A percentile compares a stretch with the other conserved stretches of the same genome.
Evolutionary conservation across 2,888 invertebrate species (phyloP).

Genomic region (Pollenia amentaria): DNA sequence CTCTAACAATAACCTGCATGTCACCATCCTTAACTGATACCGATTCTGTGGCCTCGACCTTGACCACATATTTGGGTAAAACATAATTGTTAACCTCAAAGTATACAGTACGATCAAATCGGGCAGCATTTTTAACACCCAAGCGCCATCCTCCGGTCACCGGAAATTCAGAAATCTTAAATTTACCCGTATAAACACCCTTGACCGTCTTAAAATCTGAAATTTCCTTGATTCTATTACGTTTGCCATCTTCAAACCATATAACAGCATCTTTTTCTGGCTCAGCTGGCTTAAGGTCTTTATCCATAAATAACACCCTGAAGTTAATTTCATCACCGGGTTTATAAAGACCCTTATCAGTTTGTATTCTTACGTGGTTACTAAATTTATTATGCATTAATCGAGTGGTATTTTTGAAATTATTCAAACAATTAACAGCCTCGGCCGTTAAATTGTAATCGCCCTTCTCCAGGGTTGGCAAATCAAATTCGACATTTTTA

Average conservation of each 20-base stretch:
- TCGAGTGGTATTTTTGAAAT: constrained; percentile 90
- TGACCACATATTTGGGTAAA: constrained; percentile 95
- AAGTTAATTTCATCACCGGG: constrained; percentile 93
- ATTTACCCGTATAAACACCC: constrained; percentile 89
- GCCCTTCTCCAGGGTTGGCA: constrained; percentile 85
- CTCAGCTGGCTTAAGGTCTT: constrained; percentile 89
- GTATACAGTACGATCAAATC: constrained; percentile 78
- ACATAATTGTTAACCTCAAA: constrained; percentile 94
- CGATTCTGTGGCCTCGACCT: constrained; percentile 92
- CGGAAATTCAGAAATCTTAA: constrained; percentile 91
- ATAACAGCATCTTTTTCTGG: constrained; percentile 87
- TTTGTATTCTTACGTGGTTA: constrained; percentile 91
- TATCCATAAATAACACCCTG: constrained; percentile 86
- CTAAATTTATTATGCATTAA: constrained; percentile 86
- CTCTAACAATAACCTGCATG: constrained; percentile 89
- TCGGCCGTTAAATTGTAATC: constrained; percentile 90
- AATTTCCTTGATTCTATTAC: constrained; percentile 94
- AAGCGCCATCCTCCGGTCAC: constrained; percentile 95
- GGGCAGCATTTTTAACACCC: constrained; percentile 73
- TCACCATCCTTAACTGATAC: constrained; percentile 93
- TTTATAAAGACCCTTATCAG: constrained; percentile 96
- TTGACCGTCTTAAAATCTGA: constrained; percentile 85
- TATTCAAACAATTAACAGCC: constrained; percentile 87
- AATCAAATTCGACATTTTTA: constrained; percentile 78
- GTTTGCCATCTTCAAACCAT: constrained; percentile 89